Percentiles rank a stretch among this genome's conserved stretches.
Conservation (phyloP, 2,113 vertebrate species). For the Prochilodus magdalenae region DNA sequence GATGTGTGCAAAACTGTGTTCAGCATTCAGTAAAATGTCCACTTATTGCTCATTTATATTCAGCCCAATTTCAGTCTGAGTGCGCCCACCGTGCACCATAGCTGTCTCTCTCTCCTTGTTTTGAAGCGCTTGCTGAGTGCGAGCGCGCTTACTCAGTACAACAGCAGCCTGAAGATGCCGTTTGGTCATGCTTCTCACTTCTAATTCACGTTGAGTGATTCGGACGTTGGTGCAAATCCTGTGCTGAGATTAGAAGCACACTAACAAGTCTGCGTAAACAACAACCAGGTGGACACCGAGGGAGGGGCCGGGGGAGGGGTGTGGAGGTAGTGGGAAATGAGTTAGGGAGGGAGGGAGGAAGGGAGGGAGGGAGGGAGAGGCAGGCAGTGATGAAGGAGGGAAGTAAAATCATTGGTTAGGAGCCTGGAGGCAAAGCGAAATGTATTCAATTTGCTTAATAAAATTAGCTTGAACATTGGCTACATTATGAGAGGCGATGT, state of each 20-base stretch:
- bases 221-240: constrained; percentile 37
- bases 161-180: constrained; percentile 18
- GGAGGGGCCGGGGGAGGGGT: background rate
- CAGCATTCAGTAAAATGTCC: background rate
- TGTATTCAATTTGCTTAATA: constrained; percentile 79
- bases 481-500: constrained; percentile 64
- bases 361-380: constrained; percentile 16
- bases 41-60: constrained; percentile 28
- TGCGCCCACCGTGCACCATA: constrained; percentile 23
- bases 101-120: background rate
- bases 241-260: constrained; percentile 29
- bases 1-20: constrained; percentile 5
- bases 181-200: constrained; percentile 41
- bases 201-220: constrained; percentile 31
- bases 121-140: background rate
- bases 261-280: constrained; percentile 20
- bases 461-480: constrained; percentile 74
- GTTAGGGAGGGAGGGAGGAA: constrained; percentile 3
- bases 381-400: constrained; percentile 29
- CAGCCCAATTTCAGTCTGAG: constrained; percentile 13
- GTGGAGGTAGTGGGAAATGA: constrained; percentile 20
- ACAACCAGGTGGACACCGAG: constrained; percentile 35
- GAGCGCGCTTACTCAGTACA: constrained; percentile 21
- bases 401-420: constrained; percentile 66
- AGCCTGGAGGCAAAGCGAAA: constrained; percentile 68